These are phyloP conservation scores for Nephrotoma flavescens DNA, from an alignment of 2,888 invertebrate genomes.

Conservation along the genomic window DNA sequence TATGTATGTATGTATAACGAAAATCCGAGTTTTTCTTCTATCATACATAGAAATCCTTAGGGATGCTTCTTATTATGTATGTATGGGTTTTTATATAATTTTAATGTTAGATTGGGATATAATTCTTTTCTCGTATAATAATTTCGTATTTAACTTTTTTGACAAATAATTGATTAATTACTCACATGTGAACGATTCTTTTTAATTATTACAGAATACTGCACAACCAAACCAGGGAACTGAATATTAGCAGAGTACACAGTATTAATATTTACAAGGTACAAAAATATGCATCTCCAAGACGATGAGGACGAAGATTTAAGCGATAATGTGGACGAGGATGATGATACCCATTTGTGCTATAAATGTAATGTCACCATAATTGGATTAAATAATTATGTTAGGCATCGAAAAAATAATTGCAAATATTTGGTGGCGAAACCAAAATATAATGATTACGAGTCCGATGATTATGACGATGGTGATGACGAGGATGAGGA, in stretches of 20 bases:
- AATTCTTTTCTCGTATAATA: background rate
- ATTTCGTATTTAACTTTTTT: background rate
- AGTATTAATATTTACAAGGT: background rate
- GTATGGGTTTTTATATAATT: background rate
- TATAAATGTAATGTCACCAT: conserved; percentile 75
- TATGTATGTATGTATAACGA: background rate
- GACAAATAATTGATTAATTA: conserved; percentile 6
- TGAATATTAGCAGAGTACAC: background rate
- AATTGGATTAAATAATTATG: conserved; percentile 71
- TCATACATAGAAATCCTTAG: background rate
- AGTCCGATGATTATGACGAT: conserved; percentile 32
- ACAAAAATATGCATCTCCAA: background rate
- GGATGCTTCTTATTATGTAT: conserved; percentile 2
- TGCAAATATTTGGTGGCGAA: conserved; percentile 29
- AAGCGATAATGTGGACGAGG: conserved; percentile 38
- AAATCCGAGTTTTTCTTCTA: background rate
- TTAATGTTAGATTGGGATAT: background rate
- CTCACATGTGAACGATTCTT: conserved; percentile 3
- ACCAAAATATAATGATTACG: background rate
- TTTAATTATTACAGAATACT: background rate
- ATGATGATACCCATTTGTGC: conserved; percentile 77
- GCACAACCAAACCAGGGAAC: background rate
- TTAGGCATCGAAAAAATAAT: conserved; percentile 61
- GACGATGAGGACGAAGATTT: conserved; percentile 1
- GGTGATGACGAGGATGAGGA: conserved; percentile 23